Evolutionary conservation across 2,888 invertebrate genomes (phyloP).

Genomic region (Xestia sexstrigata): DNA sequence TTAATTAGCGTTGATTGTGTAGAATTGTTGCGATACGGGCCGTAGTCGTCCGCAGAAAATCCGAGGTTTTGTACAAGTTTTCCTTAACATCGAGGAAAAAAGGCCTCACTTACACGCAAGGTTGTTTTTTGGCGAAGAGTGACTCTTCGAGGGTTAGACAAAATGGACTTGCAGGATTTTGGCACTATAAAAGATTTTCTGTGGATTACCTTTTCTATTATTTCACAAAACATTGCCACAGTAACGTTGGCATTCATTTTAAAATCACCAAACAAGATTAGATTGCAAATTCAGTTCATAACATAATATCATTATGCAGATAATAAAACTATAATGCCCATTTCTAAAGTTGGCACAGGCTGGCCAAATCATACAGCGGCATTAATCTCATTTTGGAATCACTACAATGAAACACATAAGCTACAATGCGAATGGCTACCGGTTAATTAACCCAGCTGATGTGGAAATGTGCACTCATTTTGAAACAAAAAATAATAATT

Average conservation of each 20-base stretch:
- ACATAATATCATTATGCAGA: conserved; percentile 7
- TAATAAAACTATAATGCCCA: conserved; percentile 49
- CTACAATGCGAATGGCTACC: conserved; percentile 64
- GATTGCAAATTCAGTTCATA: neutral
- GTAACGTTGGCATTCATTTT: neutral
- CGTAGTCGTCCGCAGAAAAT: conserved; percentile 16
- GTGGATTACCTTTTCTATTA: neutral
- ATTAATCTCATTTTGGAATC: conserved; percentile 70
- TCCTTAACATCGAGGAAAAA: conserved; percentile 52
- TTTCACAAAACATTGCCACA: neutral
- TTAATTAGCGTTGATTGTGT: conserved; percentile 55
- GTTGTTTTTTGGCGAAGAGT: conserved; percentile 37
- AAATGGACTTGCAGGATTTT: conserved; percentile 42
- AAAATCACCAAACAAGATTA: conserved; percentile 1
- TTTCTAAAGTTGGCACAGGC: conserved; percentile 68
- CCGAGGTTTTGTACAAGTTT: conserved; percentile 50
- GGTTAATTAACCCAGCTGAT: conserved; percentile 71
- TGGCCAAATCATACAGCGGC: conserved; percentile 68
- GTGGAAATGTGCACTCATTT: conserved; percentile 66
- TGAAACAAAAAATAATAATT: conserved; percentile 56
- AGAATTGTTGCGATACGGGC: conserved; percentile 44
- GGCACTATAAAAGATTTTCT: conserved; percentile 1
- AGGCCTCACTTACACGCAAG: conserved; percentile 21
- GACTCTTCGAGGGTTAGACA: conserved; percentile 35
- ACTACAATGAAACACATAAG: conserved; percentile 61